Percentiles rank a stretch among this genome's conserved stretches.
These are phyloP conservation scores for Nudaria mundana DNA, from an alignment of 2,888 invertebrate species.

Conservation along the genomic window DNA sequence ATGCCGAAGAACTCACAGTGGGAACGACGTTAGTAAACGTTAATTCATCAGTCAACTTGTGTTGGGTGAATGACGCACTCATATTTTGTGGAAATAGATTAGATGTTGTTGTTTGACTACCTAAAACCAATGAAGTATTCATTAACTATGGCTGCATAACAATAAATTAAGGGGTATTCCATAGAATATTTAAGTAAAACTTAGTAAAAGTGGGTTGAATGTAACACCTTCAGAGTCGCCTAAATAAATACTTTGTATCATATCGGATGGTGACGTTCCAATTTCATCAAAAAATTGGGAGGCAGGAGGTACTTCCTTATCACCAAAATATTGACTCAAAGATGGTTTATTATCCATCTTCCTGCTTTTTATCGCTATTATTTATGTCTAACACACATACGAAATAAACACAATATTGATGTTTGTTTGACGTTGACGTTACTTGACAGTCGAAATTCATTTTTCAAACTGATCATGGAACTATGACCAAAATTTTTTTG, in stretches of 20 bases:
- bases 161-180: background rate
- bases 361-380: slow-evolving; percentile 15
- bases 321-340: slow-evolving; percentile 81
- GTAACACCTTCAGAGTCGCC: slow-evolving; percentile 60
- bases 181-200: slow-evolving; percentile 1
- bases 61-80: slow-evolving; percentile 54
- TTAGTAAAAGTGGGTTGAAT: slow-evolving; percentile 7
- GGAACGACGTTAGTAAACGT: slow-evolving; percentile 59
- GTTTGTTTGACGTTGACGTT: background rate
- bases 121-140: slow-evolving; percentile 24
- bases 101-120: slow-evolving; percentile 39
- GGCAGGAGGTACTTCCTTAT: slow-evolving; percentile 62
- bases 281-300: slow-evolving; percentile 77
- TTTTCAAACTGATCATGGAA: too few species aligned
- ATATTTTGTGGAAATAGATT: slow-evolving; percentile 52
- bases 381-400: too few species aligned
- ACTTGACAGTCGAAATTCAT: too few species aligned
- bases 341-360: slow-evolving; percentile 77
- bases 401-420: too few species aligned
- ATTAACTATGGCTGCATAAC: background rate
- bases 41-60: slow-evolving; percentile 50
- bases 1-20: slow-evolving; percentile 56
- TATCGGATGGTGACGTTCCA: slow-evolving; percentile 70
- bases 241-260: slow-evolving; percentile 73
- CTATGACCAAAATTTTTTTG: too few species aligned